phyloP scores from a whole-genome alignment of 2,797 vertebrate genomes.

The Taeniopygia guttata region DNA sequence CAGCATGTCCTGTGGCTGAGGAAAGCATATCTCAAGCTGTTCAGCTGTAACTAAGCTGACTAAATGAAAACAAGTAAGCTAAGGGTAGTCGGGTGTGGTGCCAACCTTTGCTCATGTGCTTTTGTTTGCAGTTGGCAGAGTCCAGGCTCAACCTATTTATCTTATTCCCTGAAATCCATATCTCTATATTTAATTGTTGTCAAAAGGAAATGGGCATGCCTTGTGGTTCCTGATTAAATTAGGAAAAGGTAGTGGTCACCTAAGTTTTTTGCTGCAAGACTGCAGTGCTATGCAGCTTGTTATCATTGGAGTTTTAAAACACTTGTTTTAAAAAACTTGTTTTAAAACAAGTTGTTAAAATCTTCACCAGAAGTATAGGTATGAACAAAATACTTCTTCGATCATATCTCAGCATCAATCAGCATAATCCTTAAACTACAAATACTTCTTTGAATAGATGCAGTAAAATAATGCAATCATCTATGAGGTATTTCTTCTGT shows the following conservation, averaged over 20 bases:
- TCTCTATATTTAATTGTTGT: not conserved
- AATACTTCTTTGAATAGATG: not conserved
- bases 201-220: not conserved
- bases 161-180: not conserved
- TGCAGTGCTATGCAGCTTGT: accelerated
- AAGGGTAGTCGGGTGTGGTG: constrained; percentile 1
- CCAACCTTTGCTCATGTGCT: constrained; percentile 37
- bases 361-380: not conserved
- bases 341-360: not conserved
- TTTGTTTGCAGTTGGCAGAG: constrained; percentile 44
- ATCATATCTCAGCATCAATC: not conserved
- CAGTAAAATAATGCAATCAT: accelerated
- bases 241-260: not conserved
- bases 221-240: not conserved
- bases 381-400: not conserved
- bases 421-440: not conserved
- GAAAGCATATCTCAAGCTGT: not conserved
- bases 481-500: not conserved
- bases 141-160: not conserved
- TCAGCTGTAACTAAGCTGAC: constrained; percentile 27
- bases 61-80: constrained; percentile 29
- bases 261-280: not conserved
- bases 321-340: not conserved
- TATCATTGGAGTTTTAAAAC: not conserved
- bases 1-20: not conserved